A percentile compares a stretch with the other conserved stretches of the same genome.
Conservation (phyloP, 2,113 vertebrate species). For the Clupea harengus region DNA sequence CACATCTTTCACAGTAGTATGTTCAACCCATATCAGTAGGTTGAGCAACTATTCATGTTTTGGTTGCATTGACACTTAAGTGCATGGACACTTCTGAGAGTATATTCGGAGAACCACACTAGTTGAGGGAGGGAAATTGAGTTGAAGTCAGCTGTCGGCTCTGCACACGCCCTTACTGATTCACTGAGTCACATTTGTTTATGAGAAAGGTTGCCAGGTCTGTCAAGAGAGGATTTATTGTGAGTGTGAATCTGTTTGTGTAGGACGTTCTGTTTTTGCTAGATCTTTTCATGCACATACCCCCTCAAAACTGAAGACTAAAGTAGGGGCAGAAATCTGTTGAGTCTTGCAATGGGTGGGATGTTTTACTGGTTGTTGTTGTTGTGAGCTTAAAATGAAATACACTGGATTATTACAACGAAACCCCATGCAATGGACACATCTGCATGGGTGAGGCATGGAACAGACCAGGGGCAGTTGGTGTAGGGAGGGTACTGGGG, state of each 20-base stretch:
- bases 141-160: background rate
- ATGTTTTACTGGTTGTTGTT: too few species aligned
- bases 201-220: background rate
- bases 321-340: background rate
- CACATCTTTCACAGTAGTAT: background rate
- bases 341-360: background rate
- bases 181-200: background rate
- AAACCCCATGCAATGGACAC: too few species aligned
- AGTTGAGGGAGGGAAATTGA: background rate
- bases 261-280: background rate
- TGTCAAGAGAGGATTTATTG: background rate
- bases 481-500: too few species aligned
- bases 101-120: background rate
- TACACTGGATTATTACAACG: too few species aligned
- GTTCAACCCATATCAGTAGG: background rate
- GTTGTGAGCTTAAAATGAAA: too few species aligned
- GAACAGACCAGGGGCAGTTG: too few species aligned
- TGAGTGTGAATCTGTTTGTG: background rate
- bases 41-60: background rate
- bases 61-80: background rate
- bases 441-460: too few species aligned
- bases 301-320: background rate
- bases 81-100: background rate
- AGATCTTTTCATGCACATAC: background rate
- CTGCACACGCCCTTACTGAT: background rate